Percentiles rank a stretch among this genome's conserved stretches.
phyloP scores from a whole-genome alignment of 2,888 invertebrate species.

The Cerastis leucographa region DNA sequence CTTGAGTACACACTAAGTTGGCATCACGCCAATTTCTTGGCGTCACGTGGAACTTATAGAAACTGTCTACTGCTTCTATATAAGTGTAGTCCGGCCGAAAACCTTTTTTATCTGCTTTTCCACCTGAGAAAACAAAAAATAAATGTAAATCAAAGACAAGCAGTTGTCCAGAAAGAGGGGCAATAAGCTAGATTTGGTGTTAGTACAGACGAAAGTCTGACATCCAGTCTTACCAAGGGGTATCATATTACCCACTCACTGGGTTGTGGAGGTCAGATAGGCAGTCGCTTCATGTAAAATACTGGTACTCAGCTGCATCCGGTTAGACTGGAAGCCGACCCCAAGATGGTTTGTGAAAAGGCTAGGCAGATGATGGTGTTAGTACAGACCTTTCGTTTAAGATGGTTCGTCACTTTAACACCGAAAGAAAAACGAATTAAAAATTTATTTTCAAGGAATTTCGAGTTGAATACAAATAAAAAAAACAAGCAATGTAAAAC shows the following conservation, averaged over 20 bases:
- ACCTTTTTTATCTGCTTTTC: slow-evolving; percentile 73
- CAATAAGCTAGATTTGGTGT: neutral
- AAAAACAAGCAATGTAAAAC: neutral
- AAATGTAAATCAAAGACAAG: neutral
- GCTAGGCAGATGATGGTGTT: no score
- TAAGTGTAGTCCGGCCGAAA: slow-evolving; percentile 82
- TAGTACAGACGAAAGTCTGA: no score
- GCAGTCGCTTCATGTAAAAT: no score
- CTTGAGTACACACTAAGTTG: slow-evolving; percentile 74
- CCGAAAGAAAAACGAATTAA: neutral
- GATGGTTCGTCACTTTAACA: neutral
- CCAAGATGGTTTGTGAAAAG: no score
- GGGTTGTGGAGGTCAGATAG: no score
- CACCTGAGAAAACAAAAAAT: slow-evolving; percentile 68
- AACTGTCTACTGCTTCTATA: slow-evolving; percentile 72
- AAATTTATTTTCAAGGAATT: neutral
- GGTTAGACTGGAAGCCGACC: no score
- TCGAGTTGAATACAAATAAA: neutral
- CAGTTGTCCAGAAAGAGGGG: neutral
- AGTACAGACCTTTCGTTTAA: neutral
- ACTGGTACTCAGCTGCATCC: no score
- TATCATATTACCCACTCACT: no score
- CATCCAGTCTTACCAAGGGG: no score
- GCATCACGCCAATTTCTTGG: slow-evolving; percentile 78
- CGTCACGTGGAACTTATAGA: slow-evolving; percentile 82